Evolutionary conservation across 2,113 vertebrate species (phyloP).

Genomic region (Puntigrus tetrazona): DNA sequence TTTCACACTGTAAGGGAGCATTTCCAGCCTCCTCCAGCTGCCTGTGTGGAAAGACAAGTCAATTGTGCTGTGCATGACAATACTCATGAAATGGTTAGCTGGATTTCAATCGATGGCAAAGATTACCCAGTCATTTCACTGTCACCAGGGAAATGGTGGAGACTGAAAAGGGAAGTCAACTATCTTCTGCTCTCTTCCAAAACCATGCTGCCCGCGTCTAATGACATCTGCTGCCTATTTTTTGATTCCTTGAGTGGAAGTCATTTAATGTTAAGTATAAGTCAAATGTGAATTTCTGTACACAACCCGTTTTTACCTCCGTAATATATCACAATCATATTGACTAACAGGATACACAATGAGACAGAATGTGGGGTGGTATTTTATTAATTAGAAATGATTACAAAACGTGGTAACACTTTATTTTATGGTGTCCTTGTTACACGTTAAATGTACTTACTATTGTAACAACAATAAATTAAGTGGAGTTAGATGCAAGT

Average conservation of each 20-base stretch:
- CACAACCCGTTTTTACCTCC: background rate
- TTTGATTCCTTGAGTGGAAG: background rate
- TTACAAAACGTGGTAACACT: background rate
- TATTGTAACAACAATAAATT: too few species aligned
- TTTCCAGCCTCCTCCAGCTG: constrained; percentile 24
- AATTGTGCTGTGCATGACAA: constrained; percentile 58
- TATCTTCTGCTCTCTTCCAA: background rate
- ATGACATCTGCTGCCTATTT: background rate
- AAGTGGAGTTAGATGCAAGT: too few species aligned
- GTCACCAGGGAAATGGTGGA: constrained; percentile 35
- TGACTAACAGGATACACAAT: background rate
- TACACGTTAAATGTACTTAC: too few species aligned
- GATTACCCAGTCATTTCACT: constrained; percentile 56
- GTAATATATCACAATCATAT: background rate
- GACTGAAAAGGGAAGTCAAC: background rate
- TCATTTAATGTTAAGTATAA: constrained; percentile 5
- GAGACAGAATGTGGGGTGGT: background rate
- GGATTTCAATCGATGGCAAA: constrained; percentile 55
- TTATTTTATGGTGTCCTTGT: too few species aligned
- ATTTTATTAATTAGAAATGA: background rate
- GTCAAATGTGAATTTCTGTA: constrained; percentile 7
- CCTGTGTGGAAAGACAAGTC: constrained; percentile 49
- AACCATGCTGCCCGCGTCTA: background rate
- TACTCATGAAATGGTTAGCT: constrained; percentile 57
- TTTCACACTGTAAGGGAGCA: constrained; percentile 40